Evolutionary conservation across 2,797 vertebrate species (phyloP).

Genomic region (Heterohyrax brucei): DNA sequence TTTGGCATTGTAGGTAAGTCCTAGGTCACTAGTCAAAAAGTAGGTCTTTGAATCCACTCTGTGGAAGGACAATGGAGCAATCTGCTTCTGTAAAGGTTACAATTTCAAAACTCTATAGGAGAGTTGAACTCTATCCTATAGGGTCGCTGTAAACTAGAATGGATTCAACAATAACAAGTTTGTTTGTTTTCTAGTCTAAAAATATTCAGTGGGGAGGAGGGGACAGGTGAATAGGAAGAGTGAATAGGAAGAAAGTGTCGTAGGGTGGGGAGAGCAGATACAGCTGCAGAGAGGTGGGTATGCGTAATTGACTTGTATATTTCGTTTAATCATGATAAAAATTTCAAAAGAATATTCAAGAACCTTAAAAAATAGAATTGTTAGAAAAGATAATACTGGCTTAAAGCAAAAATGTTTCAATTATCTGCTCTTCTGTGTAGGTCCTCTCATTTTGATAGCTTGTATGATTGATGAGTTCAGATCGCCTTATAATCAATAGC

Average conservation of each 20-base stretch:
- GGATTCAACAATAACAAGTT: not conserved
- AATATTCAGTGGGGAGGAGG: not conserved
- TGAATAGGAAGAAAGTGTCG: too few relatives aligned
- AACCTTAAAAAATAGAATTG: slow-evolving; percentile 43
- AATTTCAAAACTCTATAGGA: not conserved
- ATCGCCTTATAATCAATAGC: slow-evolving; percentile 6
- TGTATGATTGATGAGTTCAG: not conserved
- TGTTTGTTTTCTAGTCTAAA: slow-evolving; percentile 36
- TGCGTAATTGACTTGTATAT: too few relatives aligned
- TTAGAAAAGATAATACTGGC: not conserved
- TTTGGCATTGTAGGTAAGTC: not conserved
- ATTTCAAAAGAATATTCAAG: not conserved
- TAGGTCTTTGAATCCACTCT: not conserved
- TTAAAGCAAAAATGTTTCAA: slow-evolving; percentile 10
- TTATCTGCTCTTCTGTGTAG: not conserved
- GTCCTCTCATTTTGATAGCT: not conserved
- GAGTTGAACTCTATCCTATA: not conserved
- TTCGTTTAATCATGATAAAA: too few relatives aligned
- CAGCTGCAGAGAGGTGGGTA: too few relatives aligned
- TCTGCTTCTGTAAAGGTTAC: not conserved
- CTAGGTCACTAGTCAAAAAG: not conserved
- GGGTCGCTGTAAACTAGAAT: too few relatives aligned
- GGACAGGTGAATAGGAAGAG: too few relatives aligned
- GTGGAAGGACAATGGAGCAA: not conserved
- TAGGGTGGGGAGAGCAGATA: too few relatives aligned